A percentile compares a stretch with the other conserved stretches of the same genome.
Evolutionary conservation across 2,113 vertebrate genomes (phyloP).

Genomic region (Sinocyclocheilus anshuiensis): DNA sequence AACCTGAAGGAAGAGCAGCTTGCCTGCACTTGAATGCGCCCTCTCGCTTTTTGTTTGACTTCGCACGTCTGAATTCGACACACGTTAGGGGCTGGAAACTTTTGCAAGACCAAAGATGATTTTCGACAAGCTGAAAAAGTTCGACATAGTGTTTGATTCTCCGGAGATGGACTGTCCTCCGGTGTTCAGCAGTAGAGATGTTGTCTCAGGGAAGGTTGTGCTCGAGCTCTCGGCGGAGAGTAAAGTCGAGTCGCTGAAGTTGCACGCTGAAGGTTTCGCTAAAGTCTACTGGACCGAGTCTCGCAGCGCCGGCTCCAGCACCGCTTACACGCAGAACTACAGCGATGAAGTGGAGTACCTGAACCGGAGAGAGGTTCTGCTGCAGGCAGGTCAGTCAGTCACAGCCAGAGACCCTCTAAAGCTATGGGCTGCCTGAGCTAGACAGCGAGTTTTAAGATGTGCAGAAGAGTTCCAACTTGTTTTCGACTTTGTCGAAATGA

Average conservation of each 20-base stretch:
- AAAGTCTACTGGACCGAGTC: slow-evolving; percentile 95
- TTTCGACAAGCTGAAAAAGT: slow-evolving; percentile 84
- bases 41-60: neutral
- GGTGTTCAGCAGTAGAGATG: slow-evolving; percentile 87
- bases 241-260: slow-evolving; percentile 79
- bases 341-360: slow-evolving; percentile 93
- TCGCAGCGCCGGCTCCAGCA: slow-evolving; percentile 92
- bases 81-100: neutral
- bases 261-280: slow-evolving; percentile 87
- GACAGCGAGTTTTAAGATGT: too few species aligned
- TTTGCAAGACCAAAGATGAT: slow-evolving; percentile 75
- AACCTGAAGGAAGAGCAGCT: neutral
- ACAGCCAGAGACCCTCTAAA: neutral
- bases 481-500: slow-evolving; percentile 23
- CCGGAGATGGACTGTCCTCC: slow-evolving; percentile 75
- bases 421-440: too few species aligned
- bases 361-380: slow-evolving; percentile 81
- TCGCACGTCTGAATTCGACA: neutral
- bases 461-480: neutral
- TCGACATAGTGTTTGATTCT: slow-evolving; percentile 81
- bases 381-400: slow-evolving; percentile 82
- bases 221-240: slow-evolving; percentile 78
- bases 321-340: slow-evolving; percentile 95
- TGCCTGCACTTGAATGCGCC: neutral
- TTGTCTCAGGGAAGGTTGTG: slow-evolving; percentile 85